Percentiles rank a stretch among this genome's conserved stretches.
phyloP scores from a whole-genome alignment of 92 coral and sea anemone species.

The Epizoanthus stellaris region DNA sequence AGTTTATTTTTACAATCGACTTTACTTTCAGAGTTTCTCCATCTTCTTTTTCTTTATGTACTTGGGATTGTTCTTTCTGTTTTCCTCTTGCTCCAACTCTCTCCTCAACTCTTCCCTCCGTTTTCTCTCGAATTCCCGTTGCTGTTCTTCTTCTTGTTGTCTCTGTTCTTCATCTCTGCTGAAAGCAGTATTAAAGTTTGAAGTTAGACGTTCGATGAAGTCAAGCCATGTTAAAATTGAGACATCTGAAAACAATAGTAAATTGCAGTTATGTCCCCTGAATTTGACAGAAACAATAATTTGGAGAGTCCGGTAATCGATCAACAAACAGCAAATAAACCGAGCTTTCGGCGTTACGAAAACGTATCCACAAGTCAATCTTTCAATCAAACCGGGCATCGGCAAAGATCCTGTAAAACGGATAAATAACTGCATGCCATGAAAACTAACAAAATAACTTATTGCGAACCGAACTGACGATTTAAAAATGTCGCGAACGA shows the following conservation, averaged over 20 bases:
- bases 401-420: too few relatives aligned
- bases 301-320: too few relatives aligned
- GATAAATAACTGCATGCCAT: too few relatives aligned
- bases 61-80: background rate
- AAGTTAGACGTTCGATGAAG: background rate
- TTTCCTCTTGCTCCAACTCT: conserved; percentile 1
- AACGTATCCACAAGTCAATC: too few relatives aligned
- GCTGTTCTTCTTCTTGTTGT: background rate
- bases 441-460: too few relatives aligned
- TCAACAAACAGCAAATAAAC: too few relatives aligned
- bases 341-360: too few relatives aligned
- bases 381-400: too few relatives aligned
- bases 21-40: background rate
- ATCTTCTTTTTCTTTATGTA: background rate
- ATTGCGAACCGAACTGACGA: too few relatives aligned
- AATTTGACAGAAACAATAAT: too few relatives aligned
- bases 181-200: background rate
- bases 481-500: too few relatives aligned
- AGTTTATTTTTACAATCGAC: background rate
- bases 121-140: background rate
- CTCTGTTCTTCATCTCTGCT: background rate
- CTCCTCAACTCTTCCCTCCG: background rate
- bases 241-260: background rate
- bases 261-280: background rate
- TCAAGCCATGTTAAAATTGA: background rate